Conservation (phyloP, 2,113 vertebrate genomes). For the Sterna hirundo region DNA sequence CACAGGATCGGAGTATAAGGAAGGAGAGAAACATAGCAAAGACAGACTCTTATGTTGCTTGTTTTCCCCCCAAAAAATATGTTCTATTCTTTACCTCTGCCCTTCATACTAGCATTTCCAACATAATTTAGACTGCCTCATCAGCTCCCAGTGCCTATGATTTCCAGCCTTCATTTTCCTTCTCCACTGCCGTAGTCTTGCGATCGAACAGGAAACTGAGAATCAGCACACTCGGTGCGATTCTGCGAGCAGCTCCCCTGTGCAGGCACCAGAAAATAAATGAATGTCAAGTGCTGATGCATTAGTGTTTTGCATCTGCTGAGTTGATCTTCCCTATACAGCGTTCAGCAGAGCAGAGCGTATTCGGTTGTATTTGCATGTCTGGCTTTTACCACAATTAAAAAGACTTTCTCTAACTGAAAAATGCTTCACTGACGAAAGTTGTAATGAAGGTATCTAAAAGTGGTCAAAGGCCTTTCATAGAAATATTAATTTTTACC, state of each 20-base stretch:
- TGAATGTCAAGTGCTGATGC: background rate
- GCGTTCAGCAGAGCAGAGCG: background rate
- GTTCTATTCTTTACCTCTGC: background rate
- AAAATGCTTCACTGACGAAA: background rate
- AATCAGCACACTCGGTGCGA: background rate
- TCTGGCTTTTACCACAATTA: background rate
- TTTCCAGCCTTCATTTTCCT: background rate
- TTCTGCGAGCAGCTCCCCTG: background rate
- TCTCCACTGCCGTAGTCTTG: background rate
- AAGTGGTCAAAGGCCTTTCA: background rate
- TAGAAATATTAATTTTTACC: background rate
- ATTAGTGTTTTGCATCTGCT: background rate
- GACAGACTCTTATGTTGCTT: background rate
- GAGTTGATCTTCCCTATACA: background rate
- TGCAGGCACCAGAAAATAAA: background rate
- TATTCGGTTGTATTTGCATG: background rate
- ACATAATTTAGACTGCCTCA: background rate
- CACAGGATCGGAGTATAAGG: rapidly evolving
- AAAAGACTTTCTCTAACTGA: background rate
- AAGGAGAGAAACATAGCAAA: background rate
- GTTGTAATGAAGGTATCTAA: background rate
- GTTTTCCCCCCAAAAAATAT: background rate
- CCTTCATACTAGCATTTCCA: background rate
- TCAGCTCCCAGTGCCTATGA: background rate
- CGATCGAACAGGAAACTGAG: background rate